These are phyloP conservation scores for Callaeas wilsoni DNA, from an alignment of 2,113 vertebrate genomes.

Conservation along the genomic window DNA sequence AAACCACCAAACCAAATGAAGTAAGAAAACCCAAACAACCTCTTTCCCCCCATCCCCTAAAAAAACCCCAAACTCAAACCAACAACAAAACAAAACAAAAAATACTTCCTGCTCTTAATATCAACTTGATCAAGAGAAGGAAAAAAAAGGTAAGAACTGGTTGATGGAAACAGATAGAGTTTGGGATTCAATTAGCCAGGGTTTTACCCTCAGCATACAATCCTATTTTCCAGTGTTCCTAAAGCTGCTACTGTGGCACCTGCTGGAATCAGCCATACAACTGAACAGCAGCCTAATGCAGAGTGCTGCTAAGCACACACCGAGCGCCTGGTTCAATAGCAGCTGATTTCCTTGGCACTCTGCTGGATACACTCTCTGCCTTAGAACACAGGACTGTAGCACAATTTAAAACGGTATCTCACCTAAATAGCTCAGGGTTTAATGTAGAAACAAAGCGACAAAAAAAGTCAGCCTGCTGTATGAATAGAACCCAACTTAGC, in stretches of 20 bases:
- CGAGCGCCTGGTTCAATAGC: not conserved
- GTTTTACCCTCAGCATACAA: not conserved
- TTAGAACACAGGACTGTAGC: not conserved
- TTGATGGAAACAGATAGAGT: not conserved
- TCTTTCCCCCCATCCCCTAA: rapidly evolving
- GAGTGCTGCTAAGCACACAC: not conserved
- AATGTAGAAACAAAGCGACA: not conserved
- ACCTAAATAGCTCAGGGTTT: not conserved
- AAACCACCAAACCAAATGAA: not conserved
- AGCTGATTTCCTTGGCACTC: not conserved
- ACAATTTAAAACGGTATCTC: not conserved
- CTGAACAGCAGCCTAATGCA: not conserved
- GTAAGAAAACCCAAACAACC: not conserved
- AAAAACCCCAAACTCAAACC: not conserved
- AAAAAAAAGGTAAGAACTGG: not conserved
- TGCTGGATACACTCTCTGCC: not conserved
- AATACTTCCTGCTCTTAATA: not conserved
- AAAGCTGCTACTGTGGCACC: not conserved
- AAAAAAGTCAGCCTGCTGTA: not conserved
- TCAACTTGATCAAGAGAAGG: not conserved
- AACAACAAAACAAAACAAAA: not conserved
- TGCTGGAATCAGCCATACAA: not conserved
- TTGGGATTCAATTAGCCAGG: not conserved
- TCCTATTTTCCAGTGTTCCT: not conserved
- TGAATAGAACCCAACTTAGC: not conserved